Evolutionary conservation across 2,113 vertebrate genomes (phyloP).

Genomic region (Triplophysa dalaica): DNA sequence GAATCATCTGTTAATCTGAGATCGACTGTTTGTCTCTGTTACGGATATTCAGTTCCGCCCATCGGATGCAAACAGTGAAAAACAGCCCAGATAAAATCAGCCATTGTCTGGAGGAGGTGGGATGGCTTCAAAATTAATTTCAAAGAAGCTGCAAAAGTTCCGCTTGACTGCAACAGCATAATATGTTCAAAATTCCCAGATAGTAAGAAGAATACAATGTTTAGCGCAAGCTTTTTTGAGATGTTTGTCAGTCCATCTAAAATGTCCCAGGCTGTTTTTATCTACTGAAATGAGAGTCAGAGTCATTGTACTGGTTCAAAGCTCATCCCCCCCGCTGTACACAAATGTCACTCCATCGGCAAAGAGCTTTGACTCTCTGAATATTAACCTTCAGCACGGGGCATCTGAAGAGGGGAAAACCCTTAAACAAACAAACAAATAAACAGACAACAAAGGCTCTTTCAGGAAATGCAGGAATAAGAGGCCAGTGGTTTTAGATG

Average conservation of each 20-base stretch:
- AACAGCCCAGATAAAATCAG: conserved; percentile 38
- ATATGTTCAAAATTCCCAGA: background rate
- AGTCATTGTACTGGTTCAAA: conserved; percentile 39
- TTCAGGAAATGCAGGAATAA: background rate
- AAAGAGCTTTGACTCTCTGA: conserved; percentile 34
- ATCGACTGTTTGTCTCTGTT: conserved; percentile 15
- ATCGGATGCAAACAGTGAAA: conserved; percentile 31
- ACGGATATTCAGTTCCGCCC: conserved; percentile 35
- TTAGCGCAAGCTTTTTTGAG: background rate
- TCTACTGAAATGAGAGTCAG: conserved; percentile 31
- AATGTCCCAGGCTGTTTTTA: conserved; percentile 29
- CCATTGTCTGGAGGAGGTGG: background rate
- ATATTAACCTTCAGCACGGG: conserved; percentile 13
- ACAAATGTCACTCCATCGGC: conserved; percentile 44
- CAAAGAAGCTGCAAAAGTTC: background rate
- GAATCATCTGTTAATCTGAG: conserved; percentile 37
- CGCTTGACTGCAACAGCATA: background rate
- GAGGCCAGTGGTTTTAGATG: background rate
- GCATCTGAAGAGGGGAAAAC: conserved; percentile 26
- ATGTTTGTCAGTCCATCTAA: conserved; percentile 7
- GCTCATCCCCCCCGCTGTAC: conserved; percentile 30
- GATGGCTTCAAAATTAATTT: conserved; percentile 28
- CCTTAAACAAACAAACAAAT: conserved; percentile 27
- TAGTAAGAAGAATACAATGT: background rate
- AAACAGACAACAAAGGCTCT: background rate